These are phyloP conservation scores for Channallabes apus DNA, from an alignment of 2,797 vertebrate genomes.

Conservation along the genomic window DNA sequence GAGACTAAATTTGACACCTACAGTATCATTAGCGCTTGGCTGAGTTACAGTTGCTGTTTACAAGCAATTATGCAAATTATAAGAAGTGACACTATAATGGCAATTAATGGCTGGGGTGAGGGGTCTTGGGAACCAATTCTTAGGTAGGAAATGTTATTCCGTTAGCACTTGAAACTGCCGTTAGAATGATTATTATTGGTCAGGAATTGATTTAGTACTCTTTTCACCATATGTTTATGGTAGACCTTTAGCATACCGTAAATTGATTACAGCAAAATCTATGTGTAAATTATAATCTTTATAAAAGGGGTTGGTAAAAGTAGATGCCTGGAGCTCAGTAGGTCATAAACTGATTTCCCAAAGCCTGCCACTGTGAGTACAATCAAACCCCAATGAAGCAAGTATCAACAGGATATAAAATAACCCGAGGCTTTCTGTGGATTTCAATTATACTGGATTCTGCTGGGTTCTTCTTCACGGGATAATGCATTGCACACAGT, in stretches of 20 bases:
- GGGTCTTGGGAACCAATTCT: background rate
- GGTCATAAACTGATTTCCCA: constrained; percentile 5
- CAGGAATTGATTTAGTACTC: background rate
- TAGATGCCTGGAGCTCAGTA: background rate
- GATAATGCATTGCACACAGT: background rate
- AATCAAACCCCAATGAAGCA: constrained; percentile 11
- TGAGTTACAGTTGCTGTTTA: background rate
- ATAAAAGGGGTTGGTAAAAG: background rate
- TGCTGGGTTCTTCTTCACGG: constrained; percentile 2
- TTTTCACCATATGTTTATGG: background rate
- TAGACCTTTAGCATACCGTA: background rate
- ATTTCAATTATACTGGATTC: constrained; percentile 4
- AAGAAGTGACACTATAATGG: constrained; percentile 13
- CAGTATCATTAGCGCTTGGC: background rate
- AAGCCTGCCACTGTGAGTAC: background rate
- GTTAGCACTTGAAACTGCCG: background rate
- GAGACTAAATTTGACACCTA: background rate
- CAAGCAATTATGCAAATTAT: constrained; percentile 33
- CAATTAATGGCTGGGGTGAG: background rate
- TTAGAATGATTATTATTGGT: background rate
- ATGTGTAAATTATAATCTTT: background rate
- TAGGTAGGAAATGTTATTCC: background rate
- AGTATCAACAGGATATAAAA: constrained; percentile 20
- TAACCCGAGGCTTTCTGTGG: constrained; percentile 1
- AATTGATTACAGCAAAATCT: background rate